Conservation (phyloP, 2,797 vertebrate species). For the Microctenopoma lineatum region DNA sequence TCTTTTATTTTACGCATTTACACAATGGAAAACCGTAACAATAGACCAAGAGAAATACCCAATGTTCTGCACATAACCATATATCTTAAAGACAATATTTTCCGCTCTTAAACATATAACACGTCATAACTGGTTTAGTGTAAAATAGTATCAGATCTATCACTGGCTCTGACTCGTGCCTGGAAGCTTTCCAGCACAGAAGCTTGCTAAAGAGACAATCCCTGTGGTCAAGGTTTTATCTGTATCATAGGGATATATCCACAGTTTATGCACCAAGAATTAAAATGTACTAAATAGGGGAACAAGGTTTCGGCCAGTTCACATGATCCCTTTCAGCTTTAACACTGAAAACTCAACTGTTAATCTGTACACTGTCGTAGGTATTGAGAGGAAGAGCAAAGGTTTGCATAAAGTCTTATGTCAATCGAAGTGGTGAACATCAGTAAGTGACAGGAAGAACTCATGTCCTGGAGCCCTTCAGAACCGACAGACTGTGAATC, state of each 20-base stretch:
- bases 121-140: background rate
- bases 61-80: too few relatives aligned
- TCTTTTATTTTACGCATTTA: too few relatives aligned
- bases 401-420: background rate
- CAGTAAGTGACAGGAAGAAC: slow-evolving; percentile 36
- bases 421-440: background rate
- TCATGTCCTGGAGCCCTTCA: slow-evolving; percentile 28
- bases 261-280: background rate
- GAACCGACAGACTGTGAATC: slow-evolving; percentile 22
- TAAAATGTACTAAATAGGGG: background rate
- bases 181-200: slow-evolving; percentile 15
- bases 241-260: slow-evolving; percentile 8
- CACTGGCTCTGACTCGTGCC: slow-evolving; percentile 1
- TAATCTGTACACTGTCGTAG: background rate
- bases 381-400: slow-evolving; percentile 1
- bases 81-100: too few relatives aligned
- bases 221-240: slow-evolving; percentile 8
- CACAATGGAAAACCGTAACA: too few relatives aligned
- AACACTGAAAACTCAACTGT: background rate
- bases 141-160: background rate
- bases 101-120: too few relatives aligned
- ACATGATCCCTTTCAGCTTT: too few relatives aligned
- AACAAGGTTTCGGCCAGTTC: background rate
- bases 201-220: slow-evolving; percentile 27
- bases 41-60: too few relatives aligned